A percentile compares a stretch with the other conserved stretches of the same genome.
phyloP scores from a whole-genome alignment of 2,113 vertebrate genomes.

The Prunella himalayana region DNA sequence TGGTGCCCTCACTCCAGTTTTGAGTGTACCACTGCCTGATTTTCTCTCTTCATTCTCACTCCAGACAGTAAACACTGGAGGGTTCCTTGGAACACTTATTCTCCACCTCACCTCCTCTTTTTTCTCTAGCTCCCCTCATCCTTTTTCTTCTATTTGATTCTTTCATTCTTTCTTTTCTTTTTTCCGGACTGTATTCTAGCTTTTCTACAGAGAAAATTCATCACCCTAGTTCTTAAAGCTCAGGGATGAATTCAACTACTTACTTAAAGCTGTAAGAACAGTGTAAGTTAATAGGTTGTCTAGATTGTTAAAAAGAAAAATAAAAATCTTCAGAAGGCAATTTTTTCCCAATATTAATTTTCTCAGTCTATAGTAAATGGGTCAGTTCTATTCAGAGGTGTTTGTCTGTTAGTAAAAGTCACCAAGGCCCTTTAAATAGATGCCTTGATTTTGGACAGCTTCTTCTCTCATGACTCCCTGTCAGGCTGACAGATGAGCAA shows the following conservation, averaged over 20 bases:
- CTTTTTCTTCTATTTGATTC: not conserved
- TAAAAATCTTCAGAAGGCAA: not conserved
- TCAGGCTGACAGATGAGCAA: not conserved
- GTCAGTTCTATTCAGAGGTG: not conserved
- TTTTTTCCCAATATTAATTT: not conserved
- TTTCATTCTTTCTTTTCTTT: not conserved
- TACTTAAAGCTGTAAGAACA: not conserved
- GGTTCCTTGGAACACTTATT: not conserved
- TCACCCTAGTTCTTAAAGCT: not conserved
- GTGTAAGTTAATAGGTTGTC: not conserved
- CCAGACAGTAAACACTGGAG: not conserved
- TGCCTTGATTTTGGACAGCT: not conserved
- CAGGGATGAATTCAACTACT: not conserved
- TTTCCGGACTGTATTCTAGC: not conserved
- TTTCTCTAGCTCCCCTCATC: rapidly evolving
- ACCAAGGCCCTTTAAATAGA: not conserved
- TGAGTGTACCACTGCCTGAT: not conserved
- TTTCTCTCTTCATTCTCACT: not conserved
- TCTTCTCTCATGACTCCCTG: not conserved
- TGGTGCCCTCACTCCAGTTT: not conserved
- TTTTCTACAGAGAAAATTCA: not conserved
- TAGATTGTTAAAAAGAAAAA: not conserved
- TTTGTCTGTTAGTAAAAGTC: not conserved
- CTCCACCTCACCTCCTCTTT: not conserved
- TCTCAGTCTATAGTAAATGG: not conserved